Conservation (phyloP, 2,797 vertebrate genomes). For the Coccyzus lansbergi region DNA sequence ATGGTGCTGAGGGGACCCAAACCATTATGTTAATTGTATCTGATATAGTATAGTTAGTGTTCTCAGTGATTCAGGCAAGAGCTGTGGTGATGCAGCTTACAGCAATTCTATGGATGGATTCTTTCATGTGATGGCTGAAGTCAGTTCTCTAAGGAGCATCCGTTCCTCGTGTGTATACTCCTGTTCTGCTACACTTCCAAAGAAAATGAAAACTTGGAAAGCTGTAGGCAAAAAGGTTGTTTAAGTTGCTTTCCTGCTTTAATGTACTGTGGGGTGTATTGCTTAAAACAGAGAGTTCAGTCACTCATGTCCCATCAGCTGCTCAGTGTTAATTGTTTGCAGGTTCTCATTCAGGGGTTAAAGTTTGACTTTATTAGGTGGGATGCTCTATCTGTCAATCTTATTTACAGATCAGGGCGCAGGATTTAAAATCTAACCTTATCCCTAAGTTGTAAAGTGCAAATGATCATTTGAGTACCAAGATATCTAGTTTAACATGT, state of each 20-base stretch:
- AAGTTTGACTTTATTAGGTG: not conserved
- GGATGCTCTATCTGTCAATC: not conserved
- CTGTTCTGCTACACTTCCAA: not conserved
- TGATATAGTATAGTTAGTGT: not conserved
- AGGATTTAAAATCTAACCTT: not conserved
- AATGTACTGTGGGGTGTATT: not conserved
- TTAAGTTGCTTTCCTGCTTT: not conserved
- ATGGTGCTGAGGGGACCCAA: not conserved
- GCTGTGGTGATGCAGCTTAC: not conserved
- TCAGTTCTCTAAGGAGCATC: not conserved
- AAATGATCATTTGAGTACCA: not conserved
- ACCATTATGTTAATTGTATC: not conserved
- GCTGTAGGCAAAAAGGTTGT: not conserved
- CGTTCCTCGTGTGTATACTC: not conserved
- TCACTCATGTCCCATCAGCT: not conserved
- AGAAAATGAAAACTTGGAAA: not conserved
- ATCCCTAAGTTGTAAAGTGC: rapidly evolving
- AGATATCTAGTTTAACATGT: not conserved
- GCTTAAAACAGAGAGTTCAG: not conserved
- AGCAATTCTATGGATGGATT: not conserved
- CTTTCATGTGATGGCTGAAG: not conserved
- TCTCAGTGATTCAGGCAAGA: not conserved
- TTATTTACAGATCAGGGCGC: not conserved
- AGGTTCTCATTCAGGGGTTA: not conserved
- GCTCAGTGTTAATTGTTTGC: not conserved